Conservation (phyloP, 30 jellyfish, hydroid and myxozoan species). For the Aurelia aurita region DNA sequence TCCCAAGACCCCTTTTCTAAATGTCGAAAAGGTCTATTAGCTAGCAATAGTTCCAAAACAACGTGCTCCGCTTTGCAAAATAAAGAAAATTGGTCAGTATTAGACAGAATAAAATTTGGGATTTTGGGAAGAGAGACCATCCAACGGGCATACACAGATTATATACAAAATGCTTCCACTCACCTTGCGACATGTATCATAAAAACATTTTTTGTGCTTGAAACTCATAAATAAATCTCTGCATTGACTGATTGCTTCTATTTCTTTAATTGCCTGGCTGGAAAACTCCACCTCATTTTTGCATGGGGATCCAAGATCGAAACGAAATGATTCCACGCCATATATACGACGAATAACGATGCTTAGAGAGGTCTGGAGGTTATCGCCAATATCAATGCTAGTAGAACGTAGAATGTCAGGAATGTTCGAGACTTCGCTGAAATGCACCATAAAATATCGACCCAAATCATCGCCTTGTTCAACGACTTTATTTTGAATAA, state of each 20-base stretch:
- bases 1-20: too few relatives aligned
- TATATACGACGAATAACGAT: slow-evolving; percentile 20
- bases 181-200: slow-evolving; percentile 16
- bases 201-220: slow-evolving; percentile 1
- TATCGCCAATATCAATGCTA: slow-evolving; percentile 15
- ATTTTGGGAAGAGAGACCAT: too few relatives aligned
- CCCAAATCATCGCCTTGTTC: slow-evolving; percentile 47
- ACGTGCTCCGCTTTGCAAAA: too few relatives aligned
- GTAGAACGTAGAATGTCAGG: slow-evolving; percentile 47
- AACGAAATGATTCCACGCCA: not conserved
- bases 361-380: not conserved
- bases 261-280: not conserved
- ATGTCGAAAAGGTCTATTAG: too few relatives aligned
- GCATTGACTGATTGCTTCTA: not conserved
- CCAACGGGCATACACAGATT: too few relatives aligned
- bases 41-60: too few relatives aligned
- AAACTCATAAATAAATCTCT: not conserved
- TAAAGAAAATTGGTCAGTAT: too few relatives aligned
- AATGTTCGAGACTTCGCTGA: not conserved
- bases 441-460: slow-evolving; percentile 52
- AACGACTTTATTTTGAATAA: slow-evolving; percentile 40
- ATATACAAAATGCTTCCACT: not conserved
- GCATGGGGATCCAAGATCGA: slow-evolving; percentile 1
- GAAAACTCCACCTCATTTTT: slow-evolving; percentile 32
- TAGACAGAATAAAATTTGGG: too few relatives aligned